Conservation (phyloP, 1,140 invertebrate species). For the Drosophila watanabei region DNA sequence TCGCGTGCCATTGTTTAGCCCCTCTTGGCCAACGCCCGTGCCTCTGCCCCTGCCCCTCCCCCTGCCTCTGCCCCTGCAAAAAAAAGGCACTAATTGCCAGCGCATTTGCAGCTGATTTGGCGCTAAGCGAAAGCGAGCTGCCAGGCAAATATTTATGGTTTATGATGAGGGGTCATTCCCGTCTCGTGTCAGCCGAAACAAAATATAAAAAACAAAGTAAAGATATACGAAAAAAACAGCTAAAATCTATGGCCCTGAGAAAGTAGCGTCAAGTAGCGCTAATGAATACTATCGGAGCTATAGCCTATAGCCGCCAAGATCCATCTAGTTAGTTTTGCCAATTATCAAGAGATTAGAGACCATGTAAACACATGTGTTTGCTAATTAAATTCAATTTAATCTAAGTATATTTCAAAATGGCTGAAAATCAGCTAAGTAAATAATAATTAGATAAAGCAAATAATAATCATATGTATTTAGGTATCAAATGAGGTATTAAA, state of each 20-base stretch:
- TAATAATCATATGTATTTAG: no score
- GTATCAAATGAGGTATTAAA: no score
- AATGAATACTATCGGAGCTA: background rate
- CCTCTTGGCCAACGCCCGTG: slow-evolving; percentile 6
- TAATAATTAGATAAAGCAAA: background rate
- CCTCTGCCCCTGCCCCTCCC: background rate
- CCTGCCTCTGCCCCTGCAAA: background rate
- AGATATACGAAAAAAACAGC: background rate
- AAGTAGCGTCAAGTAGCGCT: slow-evolving; percentile 8
- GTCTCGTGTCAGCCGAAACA: slow-evolving; percentile 17
- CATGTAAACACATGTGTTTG: background rate
- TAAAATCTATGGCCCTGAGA: slow-evolving; percentile 29
- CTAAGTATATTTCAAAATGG: background rate
- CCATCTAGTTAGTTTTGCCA: slow-evolving; percentile 3
- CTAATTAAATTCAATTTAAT: background rate
- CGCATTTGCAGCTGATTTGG: slow-evolving; percentile 46
- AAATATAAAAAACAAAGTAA: background rate
- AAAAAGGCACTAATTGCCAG: slow-evolving; percentile 42
- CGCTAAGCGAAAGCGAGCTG: slow-evolving; percentile 42
- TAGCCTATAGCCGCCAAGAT: background rate
- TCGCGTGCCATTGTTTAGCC: slow-evolving; percentile 10
- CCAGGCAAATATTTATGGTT: slow-evolving; percentile 41
- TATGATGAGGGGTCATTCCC: slow-evolving; percentile 27
- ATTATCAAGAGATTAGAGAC: slow-evolving; percentile 5
- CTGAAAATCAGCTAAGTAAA: background rate